These are phyloP conservation scores for Heliconius hortense DNA, from an alignment of 2,888 invertebrate species.

Conservation along the genomic window DNA sequence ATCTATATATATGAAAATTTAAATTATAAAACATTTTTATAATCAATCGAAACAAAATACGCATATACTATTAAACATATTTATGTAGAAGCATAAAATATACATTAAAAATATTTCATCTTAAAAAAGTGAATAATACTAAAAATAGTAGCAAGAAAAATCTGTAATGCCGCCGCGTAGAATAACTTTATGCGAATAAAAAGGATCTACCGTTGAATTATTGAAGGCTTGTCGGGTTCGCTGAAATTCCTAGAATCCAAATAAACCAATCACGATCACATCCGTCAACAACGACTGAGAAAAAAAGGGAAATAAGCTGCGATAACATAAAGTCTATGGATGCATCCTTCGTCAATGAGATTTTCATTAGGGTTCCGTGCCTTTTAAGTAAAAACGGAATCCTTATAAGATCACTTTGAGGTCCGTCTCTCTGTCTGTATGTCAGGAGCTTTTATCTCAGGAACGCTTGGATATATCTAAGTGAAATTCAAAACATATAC, in stretches of 20 bases:
- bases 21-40: no score
- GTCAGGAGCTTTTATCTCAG: no score
- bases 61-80: no score
- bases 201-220: conserved; percentile 30
- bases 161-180: neutral
- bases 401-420: no score
- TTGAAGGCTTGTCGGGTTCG: conserved; percentile 27
- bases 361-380: neutral
- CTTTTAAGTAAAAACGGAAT: no score
- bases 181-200: conserved; percentile 24
- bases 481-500: no score
- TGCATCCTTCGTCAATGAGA: neutral
- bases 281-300: conserved; percentile 13
- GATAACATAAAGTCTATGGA: neutral
- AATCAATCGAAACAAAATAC: no score
- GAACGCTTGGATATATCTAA: no score
- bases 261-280: conserved; percentile 22
- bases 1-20: no score
- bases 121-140: neutral
- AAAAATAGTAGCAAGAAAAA: conserved; percentile 14
- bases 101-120: neutral
- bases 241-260: conserved; percentile 27
- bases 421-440: no score
- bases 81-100: no score
- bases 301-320: conserved; percentile 17